Conservation (phyloP, 1,140 invertebrate species). For the Cardiocondyla obscurior region DNA sequence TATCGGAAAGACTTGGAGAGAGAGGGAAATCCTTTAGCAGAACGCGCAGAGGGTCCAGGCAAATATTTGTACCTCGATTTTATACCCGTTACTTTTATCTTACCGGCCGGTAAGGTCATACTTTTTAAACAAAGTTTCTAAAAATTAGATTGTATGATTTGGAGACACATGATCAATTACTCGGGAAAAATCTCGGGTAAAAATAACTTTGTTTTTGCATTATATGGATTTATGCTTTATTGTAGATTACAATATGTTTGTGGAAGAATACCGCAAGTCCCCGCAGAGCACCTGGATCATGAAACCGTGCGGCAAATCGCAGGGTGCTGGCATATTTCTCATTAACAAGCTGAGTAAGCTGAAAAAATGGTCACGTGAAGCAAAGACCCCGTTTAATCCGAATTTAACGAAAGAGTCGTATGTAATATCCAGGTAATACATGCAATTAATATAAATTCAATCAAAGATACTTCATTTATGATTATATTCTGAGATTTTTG, state of each 20-base stretch:
- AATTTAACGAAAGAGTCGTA: conserved; percentile 94
- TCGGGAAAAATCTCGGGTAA: background rate
- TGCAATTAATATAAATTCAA: background rate
- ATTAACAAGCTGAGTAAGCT: conserved; percentile 95
- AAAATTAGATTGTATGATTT: background rate
- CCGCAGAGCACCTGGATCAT: conserved; percentile 98
- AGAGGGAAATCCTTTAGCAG: conserved; percentile 94
- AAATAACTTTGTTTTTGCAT: background rate
- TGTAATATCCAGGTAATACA: conserved; percentile 92
- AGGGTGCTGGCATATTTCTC: conserved; percentile 94
- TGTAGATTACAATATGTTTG: conserved; percentile 96
- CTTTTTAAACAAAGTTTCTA: background rate
- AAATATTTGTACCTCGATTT: conserved; percentile 94
- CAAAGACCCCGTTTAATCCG: conserved; percentile 92
- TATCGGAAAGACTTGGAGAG: conserved; percentile 96
- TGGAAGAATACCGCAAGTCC: conserved; percentile 96
- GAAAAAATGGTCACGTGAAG: conserved; percentile 94
- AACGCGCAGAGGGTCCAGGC: conserved; percentile 89
- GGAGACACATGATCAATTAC: too few species aligned
- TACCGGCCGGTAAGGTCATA: conserved; percentile 88
- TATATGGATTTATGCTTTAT: background rate
- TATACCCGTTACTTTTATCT: conserved; percentile 95
- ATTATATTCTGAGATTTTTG: background rate
- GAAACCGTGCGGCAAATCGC: conserved; percentile 97
- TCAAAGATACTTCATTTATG: background rate